Conservation (phyloP, 2,113 vertebrate genomes). For the Clarias gariepinus region DNA sequence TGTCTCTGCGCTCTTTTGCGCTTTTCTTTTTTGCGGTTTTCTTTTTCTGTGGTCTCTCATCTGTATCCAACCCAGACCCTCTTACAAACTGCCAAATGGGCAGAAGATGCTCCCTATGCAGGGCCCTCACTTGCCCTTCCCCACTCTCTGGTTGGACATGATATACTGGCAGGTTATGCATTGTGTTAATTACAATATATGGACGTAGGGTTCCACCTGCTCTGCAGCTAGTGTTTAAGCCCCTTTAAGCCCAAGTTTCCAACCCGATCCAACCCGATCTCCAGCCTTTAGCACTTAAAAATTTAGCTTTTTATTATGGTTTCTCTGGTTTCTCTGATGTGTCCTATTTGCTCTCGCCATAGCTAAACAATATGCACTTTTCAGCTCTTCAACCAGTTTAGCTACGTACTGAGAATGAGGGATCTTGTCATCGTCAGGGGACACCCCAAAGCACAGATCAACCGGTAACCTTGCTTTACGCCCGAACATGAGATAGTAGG, state of each 20-base stretch:
- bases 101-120: slow-evolving; percentile 12
- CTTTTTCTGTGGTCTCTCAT: too few species aligned
- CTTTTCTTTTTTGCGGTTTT: too few species aligned
- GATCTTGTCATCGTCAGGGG: not conserved
- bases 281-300: too few species aligned
- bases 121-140: not conserved
- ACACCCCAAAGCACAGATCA: not conserved
- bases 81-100: slow-evolving; percentile 3
- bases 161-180: slow-evolving; percentile 2
- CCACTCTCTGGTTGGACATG: not conserved
- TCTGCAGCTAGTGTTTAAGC: slow-evolving; percentile 2
- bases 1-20: too few species aligned
- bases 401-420: slow-evolving; percentile 7
- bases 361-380: slow-evolving; percentile 5
- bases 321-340: slow-evolving; percentile 4
- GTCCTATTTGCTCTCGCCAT: not conserved
- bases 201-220: not conserved
- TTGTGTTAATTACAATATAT: not conserved
- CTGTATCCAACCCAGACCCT: not conserved
- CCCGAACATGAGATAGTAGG: not conserved
- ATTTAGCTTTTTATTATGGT: too few species aligned
- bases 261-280: too few species aligned
- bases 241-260: not conserved
- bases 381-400: not conserved
- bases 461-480: not conserved